Percentiles rank a stretch among this genome's conserved stretches.
These are phyloP conservation scores for Serranus cabrilla DNA, from an alignment of 2,797 vertebrate genomes.

Conservation along the genomic window DNA sequence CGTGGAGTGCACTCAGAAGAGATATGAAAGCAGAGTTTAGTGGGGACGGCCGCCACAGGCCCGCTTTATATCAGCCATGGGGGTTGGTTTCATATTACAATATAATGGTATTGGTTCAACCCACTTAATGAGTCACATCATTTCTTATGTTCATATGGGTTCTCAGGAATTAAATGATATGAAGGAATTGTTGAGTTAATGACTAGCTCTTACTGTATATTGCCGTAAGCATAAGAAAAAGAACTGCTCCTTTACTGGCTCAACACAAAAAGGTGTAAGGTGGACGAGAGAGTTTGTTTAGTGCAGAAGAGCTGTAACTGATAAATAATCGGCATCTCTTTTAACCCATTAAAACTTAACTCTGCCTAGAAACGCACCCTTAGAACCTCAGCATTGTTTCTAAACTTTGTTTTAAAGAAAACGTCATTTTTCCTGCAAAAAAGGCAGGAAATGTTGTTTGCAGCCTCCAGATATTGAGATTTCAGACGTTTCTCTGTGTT, in stretches of 20 bases:
- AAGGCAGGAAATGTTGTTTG: no score
- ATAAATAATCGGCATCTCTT: no score
- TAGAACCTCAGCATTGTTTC: no score
- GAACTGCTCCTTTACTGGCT: slow-evolving; percentile 19
- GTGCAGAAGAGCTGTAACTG: no score
- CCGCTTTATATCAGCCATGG: slow-evolving; percentile 35
- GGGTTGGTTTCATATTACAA: slow-evolving; percentile 51
- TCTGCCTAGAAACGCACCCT: no score
- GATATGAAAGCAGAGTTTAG: slow-evolving; percentile 18
- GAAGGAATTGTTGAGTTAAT: slow-evolving; percentile 53
- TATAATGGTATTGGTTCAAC: slow-evolving; percentile 56
- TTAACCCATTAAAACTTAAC: no score
- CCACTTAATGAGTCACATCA: slow-evolving; percentile 59
- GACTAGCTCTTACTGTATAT: slow-evolving; percentile 48
- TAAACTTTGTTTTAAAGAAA: no score
- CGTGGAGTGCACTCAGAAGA: slow-evolving; percentile 7
- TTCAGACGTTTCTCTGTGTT: no score
- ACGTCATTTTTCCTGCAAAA: no score
- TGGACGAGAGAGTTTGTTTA: no score
- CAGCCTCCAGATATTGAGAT: no score
- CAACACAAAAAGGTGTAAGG: background rate
- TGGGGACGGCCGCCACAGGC: slow-evolving; percentile 20
- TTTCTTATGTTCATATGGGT: slow-evolving; percentile 51
- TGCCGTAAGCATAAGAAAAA: slow-evolving; percentile 30
- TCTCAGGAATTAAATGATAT: slow-evolving; percentile 50